Percentiles rank a stretch among this genome's conserved stretches.
These are phyloP conservation scores for Dichetophora obliterata DNA, from an alignment of 2,888 invertebrate genomes.

Conservation along the genomic window DNA sequence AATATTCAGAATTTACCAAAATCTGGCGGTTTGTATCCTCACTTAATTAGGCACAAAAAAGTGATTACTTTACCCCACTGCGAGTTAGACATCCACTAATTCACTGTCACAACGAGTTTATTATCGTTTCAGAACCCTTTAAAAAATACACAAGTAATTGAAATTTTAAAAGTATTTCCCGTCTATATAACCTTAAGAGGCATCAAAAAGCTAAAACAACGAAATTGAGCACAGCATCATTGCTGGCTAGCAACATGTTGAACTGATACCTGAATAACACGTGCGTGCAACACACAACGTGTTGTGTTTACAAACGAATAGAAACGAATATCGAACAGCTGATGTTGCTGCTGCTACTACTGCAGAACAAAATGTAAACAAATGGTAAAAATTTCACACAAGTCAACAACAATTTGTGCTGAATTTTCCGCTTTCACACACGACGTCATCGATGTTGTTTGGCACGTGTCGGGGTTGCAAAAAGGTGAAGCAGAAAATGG, in stretches of 20 bases:
- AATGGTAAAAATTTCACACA: neutral
- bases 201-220: neutral
- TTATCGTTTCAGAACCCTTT: no score
- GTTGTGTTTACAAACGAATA: slow-evolving; percentile 48
- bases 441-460: slow-evolving; percentile 21
- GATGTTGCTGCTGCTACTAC: neutral
- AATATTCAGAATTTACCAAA: no score
- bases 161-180: no score
- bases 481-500: neutral
- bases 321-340: slow-evolving; percentile 20
- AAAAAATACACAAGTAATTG: no score
- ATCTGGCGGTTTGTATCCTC: no score
- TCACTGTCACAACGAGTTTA: no score
- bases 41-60: no score
- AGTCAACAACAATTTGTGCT: neutral
- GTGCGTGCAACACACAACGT: slow-evolving; percentile 48
- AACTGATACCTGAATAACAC: slow-evolving; percentile 29
- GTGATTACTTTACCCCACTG: no score
- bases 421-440: slow-evolving; percentile 22
- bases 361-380: slow-evolving; percentile 3
- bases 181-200: no score
- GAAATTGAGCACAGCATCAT: neutral
- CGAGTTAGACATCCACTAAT: no score
- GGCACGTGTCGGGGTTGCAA: neutral
- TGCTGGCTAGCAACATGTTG: slow-evolving; percentile 11